Base-by-base conservation (phyloP, 2,797 vertebrate genomes). In the Passerculus sandwichensis region DNA sequence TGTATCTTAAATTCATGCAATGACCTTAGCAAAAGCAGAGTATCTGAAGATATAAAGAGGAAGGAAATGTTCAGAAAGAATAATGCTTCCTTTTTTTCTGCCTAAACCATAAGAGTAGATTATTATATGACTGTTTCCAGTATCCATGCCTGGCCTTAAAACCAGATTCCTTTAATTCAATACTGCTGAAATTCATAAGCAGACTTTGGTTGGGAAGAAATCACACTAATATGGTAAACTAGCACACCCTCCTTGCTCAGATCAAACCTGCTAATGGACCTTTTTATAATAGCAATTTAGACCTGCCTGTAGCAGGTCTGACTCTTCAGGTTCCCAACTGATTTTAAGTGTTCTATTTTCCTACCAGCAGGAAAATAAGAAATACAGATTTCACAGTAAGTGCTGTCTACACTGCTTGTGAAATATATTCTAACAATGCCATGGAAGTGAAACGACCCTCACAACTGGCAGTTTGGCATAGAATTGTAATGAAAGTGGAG, bases 1-100 rank as follows among this genome's bases (percentile, higher is more conserved):
- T 94, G 87, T 95, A 81, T 97, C 96, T 97, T 97, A 96, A 97
- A 97, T 97, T 97, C 97, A 95, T 96, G 92, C 97, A 95, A 95
- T 96, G 97, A 97, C 97, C 98, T 98, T 94, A 94, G 83, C 93
- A 94, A 93, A 95, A 96, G 81, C 93, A 76, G 93, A 91, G 73
- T 77, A 92, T 96, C 95, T 94, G 75, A 96, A 93, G 96, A 95
- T 85, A 93, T 95, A 96, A 93, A 95, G 93, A 86, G 91, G 90
- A 96, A 95, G 93, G 64, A 92, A 95, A 96, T 64, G 64, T 89
- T 96, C 85, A 82, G 76, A 91, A 85, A 91, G 91, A 95, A 85
- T 88, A 94, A 92, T 84, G 78, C 89, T 95, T 94, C 62, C 77
- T 85, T 92, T 91, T 71, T n/a, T 82, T 56, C 71, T 64, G 38